These are phyloP conservation scores for Micrasema minimum DNA, from an alignment of 1,140 invertebrate genomes.

Conservation along the genomic window DNA sequence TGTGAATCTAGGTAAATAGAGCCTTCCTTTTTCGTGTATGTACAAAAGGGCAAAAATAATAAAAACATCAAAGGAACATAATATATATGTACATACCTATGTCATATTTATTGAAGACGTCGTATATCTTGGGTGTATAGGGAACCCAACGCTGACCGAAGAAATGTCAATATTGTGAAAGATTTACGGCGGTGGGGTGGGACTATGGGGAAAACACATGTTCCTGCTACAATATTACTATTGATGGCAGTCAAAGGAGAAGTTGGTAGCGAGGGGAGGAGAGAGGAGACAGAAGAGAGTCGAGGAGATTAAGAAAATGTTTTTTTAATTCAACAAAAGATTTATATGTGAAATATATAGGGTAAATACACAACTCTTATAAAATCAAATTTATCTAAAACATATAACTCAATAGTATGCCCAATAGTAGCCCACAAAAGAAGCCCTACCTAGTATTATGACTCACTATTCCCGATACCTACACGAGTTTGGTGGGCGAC, in stretches of 20 bases:
- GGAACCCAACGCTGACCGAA: constrained; percentile 25
- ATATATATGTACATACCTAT: no score
- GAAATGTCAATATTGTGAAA: constrained; percentile 40
- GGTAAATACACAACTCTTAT: no score
- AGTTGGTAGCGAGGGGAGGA: neutral
- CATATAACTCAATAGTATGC: no score
- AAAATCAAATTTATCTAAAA: no score
- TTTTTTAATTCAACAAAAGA: no score
- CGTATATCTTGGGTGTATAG: constrained; percentile 17
- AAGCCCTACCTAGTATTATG: no score
- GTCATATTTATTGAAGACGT: constrained; percentile 34
- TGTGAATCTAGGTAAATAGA: neutral
- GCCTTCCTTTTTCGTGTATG: no score
- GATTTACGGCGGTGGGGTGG: constrained; percentile 33
- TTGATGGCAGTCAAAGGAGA: constrained; percentile 16
- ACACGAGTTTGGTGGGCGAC: neutral
- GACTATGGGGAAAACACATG: constrained; percentile 11
- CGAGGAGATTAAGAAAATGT: no score
- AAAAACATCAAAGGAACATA: constrained; percentile 15
- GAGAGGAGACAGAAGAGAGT: no score
- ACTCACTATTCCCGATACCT: no score
- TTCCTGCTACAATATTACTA: constrained; percentile 1
- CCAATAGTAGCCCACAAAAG: no score
- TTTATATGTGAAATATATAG: no score
- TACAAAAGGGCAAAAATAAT: neutral